Percentiles rank a stretch among this genome's conserved stretches.
Evolutionary conservation across 2,888 invertebrate genomes (phyloP).

Genomic region (Kryphioiulus occultus): DNA sequence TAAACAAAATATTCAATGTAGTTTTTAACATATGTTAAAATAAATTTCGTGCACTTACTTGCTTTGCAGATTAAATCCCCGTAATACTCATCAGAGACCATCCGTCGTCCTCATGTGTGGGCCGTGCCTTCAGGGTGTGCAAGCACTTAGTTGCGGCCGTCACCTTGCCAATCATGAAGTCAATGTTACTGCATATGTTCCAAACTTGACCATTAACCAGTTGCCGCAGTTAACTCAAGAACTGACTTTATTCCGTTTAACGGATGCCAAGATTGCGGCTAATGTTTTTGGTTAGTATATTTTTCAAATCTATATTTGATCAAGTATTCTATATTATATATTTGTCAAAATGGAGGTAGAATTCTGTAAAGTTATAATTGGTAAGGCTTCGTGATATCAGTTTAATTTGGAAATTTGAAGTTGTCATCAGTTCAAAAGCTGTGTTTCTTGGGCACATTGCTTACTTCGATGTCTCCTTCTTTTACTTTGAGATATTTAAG

Average conservation of each 20-base stretch:
- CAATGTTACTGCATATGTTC: conserved; percentile 71
- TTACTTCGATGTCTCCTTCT: too few relatives aligned
- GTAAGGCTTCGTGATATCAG: too few relatives aligned
- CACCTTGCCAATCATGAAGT: conserved; percentile 85
- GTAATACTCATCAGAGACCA: conserved; percentile 88
- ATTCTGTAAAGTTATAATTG: too few relatives aligned
- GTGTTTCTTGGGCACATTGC: too few relatives aligned
- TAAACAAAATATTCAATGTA: too few relatives aligned
- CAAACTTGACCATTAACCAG: conserved; percentile 55
- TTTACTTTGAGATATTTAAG: too few relatives aligned
- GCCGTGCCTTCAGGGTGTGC: conserved; percentile 71
- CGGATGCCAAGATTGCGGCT: conserved; percentile 60
- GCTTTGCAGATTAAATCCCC: conserved; percentile 73
- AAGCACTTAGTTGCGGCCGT: conserved; percentile 78
- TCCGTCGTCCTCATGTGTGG: conserved; percentile 78
- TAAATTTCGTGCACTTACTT: conserved; percentile 25
- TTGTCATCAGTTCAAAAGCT: too few relatives aligned
- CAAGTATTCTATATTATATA: too few relatives aligned
- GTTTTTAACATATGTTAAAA: neutral
- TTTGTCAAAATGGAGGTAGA: too few relatives aligned
- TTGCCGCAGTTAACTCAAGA: conserved; percentile 62
- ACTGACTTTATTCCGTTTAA: conserved; percentile 72
- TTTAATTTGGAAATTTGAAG: too few relatives aligned
- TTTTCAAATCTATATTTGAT: conserved; percentile 29
- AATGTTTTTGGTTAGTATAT: conserved; percentile 16